Evolutionary conservation across 1,140 invertebrate genomes (phyloP).

Genomic region (Adelges cooleyi): DNA sequence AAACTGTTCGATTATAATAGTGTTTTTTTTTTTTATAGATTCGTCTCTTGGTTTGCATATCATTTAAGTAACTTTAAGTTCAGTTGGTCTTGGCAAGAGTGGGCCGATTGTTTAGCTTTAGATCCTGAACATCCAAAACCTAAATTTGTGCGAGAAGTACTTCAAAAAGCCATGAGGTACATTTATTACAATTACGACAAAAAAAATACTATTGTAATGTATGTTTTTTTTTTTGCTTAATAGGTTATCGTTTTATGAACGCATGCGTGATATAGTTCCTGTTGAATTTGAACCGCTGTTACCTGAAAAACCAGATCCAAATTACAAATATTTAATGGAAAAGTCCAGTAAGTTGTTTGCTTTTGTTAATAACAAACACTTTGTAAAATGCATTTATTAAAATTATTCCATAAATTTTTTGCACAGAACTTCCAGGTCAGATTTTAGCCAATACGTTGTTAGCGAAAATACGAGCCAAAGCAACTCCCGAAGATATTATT

Average conservation of each 20-base stretch:
- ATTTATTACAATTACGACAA: slow-evolving; percentile 20
- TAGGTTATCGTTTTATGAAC: slow-evolving; percentile 88
- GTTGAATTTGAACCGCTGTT: slow-evolving; percentile 72
- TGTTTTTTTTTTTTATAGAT: slow-evolving; percentile 47
- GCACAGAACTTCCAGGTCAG: slow-evolving; percentile 49
- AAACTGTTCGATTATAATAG: slow-evolving; percentile 1
- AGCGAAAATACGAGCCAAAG: slow-evolving; percentile 73
- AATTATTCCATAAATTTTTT: neutral
- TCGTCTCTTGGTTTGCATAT: slow-evolving; percentile 96
- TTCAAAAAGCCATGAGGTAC: slow-evolving; percentile 79
- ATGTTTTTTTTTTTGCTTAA: neutral
- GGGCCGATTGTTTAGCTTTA: slow-evolving; percentile 71
- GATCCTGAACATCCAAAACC: slow-evolving; percentile 84
- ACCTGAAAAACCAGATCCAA: slow-evolving; percentile 62
- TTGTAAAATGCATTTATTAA: neutral
- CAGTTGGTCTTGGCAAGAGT: slow-evolving; percentile 96
- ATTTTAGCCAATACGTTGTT: slow-evolving; percentile 49
- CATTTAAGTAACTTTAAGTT: slow-evolving; percentile 99
- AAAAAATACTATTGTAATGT: neutral
- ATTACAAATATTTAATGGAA: slow-evolving; percentile 71
- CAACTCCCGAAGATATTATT: slow-evolving; percentile 81
- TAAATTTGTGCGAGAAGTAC: slow-evolving; percentile 89
- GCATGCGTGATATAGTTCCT: slow-evolving; percentile 84
- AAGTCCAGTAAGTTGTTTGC: slow-evolving; percentile 55
- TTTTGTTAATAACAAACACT: neutral